These are phyloP conservation scores for Sebastes hubbsi DNA, from an alignment of 2,797 vertebrate species.

Conservation along the genomic window DNA sequence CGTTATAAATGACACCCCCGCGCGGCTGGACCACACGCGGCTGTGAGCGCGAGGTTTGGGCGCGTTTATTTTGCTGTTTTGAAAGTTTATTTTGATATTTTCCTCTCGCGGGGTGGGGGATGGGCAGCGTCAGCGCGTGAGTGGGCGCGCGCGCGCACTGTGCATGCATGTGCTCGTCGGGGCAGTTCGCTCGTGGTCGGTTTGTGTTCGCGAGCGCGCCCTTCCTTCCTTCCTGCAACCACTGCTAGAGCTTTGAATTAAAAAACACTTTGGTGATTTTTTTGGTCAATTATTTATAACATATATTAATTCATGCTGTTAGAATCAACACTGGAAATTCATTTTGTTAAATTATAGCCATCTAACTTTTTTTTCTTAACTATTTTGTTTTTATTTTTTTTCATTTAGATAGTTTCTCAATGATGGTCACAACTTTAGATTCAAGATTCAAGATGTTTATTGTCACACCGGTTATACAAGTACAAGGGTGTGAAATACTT, in stretches of 20 bases:
- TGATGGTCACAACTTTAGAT: too few relatives aligned
- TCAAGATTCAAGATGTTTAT: too few relatives aligned
- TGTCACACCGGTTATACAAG: too few relatives aligned
- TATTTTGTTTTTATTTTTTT: neutral
- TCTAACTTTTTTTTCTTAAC: neutral
- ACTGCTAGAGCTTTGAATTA: slow-evolving; percentile 28
- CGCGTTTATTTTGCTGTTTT: slow-evolving; percentile 50
- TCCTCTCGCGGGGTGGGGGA: slow-evolving; percentile 77
- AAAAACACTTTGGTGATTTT: neutral
- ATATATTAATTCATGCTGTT: neutral
- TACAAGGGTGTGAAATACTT: too few relatives aligned
- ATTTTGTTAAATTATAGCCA: neutral
- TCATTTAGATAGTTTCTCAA: neutral
- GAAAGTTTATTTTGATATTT: slow-evolving; percentile 71
- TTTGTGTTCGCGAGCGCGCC: slow-evolving; percentile 61
- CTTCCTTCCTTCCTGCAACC: too few relatives aligned
- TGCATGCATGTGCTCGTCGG: slow-evolving; percentile 50
- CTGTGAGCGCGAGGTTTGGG: neutral
- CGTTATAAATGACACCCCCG: slow-evolving; percentile 53
- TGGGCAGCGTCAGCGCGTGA: slow-evolving; percentile 81
- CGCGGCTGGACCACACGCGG: neutral
- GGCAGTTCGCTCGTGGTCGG: slow-evolving; percentile 50
- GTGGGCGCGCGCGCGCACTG: slow-evolving; percentile 57
- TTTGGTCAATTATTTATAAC: neutral
- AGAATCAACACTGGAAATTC: too few relatives aligned